These are phyloP conservation scores for Ophthalmolycus amberensis DNA, from an alignment of 2,113 vertebrate genomes.

Conservation along the genomic window DNA sequence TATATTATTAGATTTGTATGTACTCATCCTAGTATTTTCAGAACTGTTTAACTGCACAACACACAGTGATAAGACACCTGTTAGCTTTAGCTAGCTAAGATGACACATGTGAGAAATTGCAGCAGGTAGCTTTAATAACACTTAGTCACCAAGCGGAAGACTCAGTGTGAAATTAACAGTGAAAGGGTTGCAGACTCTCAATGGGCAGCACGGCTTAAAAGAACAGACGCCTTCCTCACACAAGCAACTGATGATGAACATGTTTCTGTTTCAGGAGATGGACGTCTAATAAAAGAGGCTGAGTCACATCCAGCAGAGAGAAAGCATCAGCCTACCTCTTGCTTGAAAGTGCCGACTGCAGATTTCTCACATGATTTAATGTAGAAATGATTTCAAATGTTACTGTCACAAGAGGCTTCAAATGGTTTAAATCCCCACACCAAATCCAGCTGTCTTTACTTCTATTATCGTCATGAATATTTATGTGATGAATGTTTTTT, in stretches of 20 bases:
- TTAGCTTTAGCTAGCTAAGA: too few relatives aligned
- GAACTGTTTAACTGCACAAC: too few relatives aligned
- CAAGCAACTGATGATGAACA: not conserved
- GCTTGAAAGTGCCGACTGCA: not conserved
- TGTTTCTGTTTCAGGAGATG: not conserved
- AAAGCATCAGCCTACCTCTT: not conserved
- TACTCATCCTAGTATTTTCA: too few relatives aligned
- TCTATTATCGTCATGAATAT: not conserved
- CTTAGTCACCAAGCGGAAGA: too few relatives aligned
- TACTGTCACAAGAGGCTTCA: not conserved
- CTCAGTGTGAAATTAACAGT: not conserved
- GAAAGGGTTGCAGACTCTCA: not conserved
- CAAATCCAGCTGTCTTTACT: not conserved
- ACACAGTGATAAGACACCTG: too few relatives aligned
- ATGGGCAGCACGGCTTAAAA: not conserved
- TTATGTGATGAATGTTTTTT: not conserved
- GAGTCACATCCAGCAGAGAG: constrained; percentile 30
- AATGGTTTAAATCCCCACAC: not conserved
- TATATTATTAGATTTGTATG: too few relatives aligned
- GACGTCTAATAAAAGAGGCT: constrained; percentile 16
- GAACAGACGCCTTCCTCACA: not conserved
- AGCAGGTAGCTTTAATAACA: too few relatives aligned
- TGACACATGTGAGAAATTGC: too few relatives aligned
- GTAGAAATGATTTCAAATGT: not conserved
- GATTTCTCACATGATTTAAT: not conserved